Evolutionary conservation across 2,797 vertebrate species (phyloP).

Genomic region (Spinibarbus caldwelli): DNA sequence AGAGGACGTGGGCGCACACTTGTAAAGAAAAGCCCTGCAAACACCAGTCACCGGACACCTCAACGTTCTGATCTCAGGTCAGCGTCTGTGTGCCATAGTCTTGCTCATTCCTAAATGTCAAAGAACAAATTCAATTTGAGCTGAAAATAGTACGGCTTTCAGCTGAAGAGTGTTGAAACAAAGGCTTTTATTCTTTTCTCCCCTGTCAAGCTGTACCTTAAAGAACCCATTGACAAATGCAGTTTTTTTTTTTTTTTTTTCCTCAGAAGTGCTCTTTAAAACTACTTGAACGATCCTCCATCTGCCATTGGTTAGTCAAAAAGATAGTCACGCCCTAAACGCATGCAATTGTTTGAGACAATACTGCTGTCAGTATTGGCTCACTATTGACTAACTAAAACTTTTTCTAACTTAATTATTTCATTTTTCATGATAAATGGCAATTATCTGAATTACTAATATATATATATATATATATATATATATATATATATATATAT

Average conservation of each 20-base stretch:
- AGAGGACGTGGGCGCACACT: slow-evolving; percentile 30
- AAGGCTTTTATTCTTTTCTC: background rate
- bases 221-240: background rate
- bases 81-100: slow-evolving; percentile 1
- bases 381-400: background rate
- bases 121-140: slow-evolving; percentile 32
- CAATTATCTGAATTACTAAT: too few relatives aligned
- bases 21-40: slow-evolving; percentile 20
- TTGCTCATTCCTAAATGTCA: slow-evolving; percentile 31
- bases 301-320: background rate
- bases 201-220: slow-evolving; percentile 9
- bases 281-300: background rate
- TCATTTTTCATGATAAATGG: too few relatives aligned
- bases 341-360: background rate
- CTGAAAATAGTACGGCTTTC: slow-evolving; percentile 17
- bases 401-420: background rate
- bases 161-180: slow-evolving; percentile 4
- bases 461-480: too few relatives aligned
- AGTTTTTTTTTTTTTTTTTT: too few relatives aligned
- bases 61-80: slow-evolving; percentile 5
- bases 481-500: too few relatives aligned
- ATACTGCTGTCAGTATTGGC: background rate
- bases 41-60: slow-evolving; percentile 39
- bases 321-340: background rate
- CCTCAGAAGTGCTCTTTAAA: background rate